phyloP scores from a whole-genome alignment of 2,888 invertebrate genomes.

The Hypolimnas misippus region DNA sequence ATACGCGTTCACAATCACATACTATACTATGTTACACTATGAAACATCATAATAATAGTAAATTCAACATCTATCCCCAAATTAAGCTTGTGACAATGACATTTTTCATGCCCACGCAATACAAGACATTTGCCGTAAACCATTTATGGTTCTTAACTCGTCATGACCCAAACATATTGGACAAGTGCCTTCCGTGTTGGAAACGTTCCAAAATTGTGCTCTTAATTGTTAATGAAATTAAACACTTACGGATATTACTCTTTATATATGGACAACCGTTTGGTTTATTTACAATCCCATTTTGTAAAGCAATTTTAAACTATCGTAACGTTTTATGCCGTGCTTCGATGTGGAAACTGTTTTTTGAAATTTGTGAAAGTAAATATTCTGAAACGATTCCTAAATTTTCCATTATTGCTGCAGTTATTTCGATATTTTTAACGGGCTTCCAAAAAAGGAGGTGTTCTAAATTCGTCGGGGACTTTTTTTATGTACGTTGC shows the following conservation, averaged over 20 bases:
- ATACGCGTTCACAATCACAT: too few relatives aligned
- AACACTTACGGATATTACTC: constrained; percentile 34
- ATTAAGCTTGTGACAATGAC: neutral
- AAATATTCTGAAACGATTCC: neutral
- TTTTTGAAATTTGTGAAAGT: neutral
- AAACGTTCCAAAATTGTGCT: constrained; percentile 29
- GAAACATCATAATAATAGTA: too few relatives aligned
- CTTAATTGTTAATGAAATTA: constrained; percentile 39
- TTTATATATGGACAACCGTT: constrained; percentile 28
- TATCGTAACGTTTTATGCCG: neutral
- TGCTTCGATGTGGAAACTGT: neutral
- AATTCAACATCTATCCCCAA: too few relatives aligned
- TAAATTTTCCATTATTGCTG: neutral
- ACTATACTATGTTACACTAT: too few relatives aligned
- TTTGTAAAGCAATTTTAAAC: constrained; percentile 12
- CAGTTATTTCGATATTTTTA: too few relatives aligned
- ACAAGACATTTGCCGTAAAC: constrained; percentile 10
- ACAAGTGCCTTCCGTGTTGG: constrained; percentile 24
- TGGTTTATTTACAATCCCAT: constrained; percentile 26
- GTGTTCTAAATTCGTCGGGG: too few relatives aligned
- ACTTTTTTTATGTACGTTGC: too few relatives aligned
- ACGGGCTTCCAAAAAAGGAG: too few relatives aligned
- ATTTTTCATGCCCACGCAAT: neutral
- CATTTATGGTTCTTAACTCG: constrained; percentile 32
- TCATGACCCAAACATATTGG: constrained; percentile 22